Evolutionary conservation across 2,888 invertebrate genomes (phyloP).

Genomic region (Acrocyrtus sp.): DNA sequence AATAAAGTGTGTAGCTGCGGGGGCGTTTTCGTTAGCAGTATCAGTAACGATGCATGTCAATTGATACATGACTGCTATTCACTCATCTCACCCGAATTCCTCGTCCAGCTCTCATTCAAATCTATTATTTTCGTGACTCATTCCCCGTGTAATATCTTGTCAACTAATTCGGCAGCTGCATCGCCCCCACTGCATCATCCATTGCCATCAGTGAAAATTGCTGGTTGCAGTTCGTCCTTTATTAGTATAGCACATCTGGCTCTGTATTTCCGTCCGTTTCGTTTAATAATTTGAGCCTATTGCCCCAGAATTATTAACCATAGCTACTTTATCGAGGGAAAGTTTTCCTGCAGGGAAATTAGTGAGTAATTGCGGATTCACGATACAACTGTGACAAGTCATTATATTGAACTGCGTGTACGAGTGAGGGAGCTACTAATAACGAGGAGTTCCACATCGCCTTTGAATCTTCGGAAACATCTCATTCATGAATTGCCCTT

Average conservation of each 20-base stretch:
- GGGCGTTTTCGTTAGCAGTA: not conserved
- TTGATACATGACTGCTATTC: constrained; percentile 42
- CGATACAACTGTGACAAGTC: not conserved
- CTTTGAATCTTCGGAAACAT: not conserved
- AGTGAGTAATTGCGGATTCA: not conserved
- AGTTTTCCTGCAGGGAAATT: not conserved
- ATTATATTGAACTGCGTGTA: no score
- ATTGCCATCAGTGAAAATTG: constrained; percentile 36
- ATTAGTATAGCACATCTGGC: constrained; percentile 42
- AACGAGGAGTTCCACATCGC: not conserved
- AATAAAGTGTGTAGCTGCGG: not conserved
- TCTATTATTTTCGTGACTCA: constrained; percentile 41
- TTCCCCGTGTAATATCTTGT: constrained; percentile 18
- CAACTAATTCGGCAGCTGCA: constrained; percentile 28
- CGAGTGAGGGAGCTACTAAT: no score
- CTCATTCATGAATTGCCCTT: not conserved
- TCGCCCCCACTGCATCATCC: not conserved
- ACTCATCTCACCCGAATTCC: constrained; percentile 4
- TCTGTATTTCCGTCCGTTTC: not conserved
- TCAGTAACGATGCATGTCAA: constrained; percentile 23
- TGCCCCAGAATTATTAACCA: no score
- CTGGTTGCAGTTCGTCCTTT: constrained; percentile 25
- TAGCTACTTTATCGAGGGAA: constrained; percentile 1
- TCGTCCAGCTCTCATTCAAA: constrained; percentile 2
- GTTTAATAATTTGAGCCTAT: not conserved